phyloP scores from a whole-genome alignment of 1,140 invertebrate genomes.

The Leptinotarsa defecta region DNA sequence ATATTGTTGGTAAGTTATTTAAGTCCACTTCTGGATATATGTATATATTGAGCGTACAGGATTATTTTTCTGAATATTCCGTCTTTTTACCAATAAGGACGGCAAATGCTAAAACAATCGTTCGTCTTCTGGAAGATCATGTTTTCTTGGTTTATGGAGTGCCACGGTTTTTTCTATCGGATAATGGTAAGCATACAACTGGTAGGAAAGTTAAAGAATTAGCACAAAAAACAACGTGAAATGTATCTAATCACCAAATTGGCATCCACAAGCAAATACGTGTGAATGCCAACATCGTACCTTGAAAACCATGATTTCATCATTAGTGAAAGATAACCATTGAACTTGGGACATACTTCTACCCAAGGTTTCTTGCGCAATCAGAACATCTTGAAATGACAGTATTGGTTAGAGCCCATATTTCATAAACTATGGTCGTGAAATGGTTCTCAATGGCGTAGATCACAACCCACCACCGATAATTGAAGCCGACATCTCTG shows the following conservation, averaged over 20 bases:
- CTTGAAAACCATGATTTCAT: constrained; percentile 37
- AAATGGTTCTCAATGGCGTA: constrained; percentile 28
- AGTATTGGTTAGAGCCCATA: constrained; percentile 45
- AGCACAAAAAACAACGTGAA: neutral
- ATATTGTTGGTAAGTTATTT: constrained; percentile 12
- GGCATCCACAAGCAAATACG: neutral
- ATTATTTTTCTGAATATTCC: too few species aligned
- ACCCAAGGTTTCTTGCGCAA: constrained; percentile 43
- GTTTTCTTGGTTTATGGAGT: neutral
- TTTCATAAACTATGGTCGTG: constrained; percentile 37
- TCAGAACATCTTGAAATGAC: constrained; percentile 46
- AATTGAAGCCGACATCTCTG: neutral
- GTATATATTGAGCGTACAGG: too few species aligned
- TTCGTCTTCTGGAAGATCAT: too few species aligned
- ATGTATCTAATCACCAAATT: neutral
- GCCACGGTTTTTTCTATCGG: neutral
- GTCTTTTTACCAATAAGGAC: too few species aligned
- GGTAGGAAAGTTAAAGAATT: neutral
- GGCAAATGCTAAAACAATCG: too few species aligned
- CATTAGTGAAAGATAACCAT: constrained; percentile 49
- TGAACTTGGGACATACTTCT: constrained; percentile 45
- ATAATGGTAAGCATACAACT: neutral
- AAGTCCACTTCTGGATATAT: too few species aligned
- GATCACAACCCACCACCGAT: neutral
- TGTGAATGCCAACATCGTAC: neutral